Evolutionary conservation across 2,888 invertebrate genomes (phyloP).

Genomic region (Mythimna impura): DNA sequence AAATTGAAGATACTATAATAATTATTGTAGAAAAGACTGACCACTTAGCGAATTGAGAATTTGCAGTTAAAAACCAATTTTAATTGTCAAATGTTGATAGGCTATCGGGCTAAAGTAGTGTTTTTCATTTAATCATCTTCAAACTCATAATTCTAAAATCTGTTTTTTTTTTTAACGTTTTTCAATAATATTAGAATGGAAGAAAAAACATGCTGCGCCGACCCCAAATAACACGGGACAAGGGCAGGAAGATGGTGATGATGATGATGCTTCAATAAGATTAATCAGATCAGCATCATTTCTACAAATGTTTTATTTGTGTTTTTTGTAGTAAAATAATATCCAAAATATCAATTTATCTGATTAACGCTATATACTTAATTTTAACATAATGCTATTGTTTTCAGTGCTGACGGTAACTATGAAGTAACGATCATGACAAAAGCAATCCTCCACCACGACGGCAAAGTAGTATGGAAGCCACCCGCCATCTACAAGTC

Average conservation of each 20-base stretch:
- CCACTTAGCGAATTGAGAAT: too few relatives aligned
- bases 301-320: not conserved
- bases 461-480: constrained; percentile 98
- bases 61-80: too few relatives aligned
- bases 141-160: not conserved
- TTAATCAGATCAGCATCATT: not conserved
- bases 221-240: too few relatives aligned
- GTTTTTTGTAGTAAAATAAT: not conserved
- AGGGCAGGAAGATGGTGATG: too few relatives aligned
- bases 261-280: not conserved
- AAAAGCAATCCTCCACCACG: constrained; percentile 98
- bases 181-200: too few relatives aligned
- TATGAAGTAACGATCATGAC: constrained; percentile 99
- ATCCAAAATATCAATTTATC: not conserved
- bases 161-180: too few relatives aligned
- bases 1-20: too few relatives aligned
- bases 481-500: constrained; percentile 99
- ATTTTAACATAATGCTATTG: constrained; percentile 38
- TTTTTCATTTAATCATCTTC: not conserved
- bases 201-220: too few relatives aligned
- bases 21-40: too few relatives aligned
- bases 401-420: constrained; percentile 97
- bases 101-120: too few relatives aligned
- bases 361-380: not conserved
- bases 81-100: too few relatives aligned